Evolutionary conservation across 2,888 invertebrate genomes (phyloP).

Genomic region (Drosophila affinis): DNA sequence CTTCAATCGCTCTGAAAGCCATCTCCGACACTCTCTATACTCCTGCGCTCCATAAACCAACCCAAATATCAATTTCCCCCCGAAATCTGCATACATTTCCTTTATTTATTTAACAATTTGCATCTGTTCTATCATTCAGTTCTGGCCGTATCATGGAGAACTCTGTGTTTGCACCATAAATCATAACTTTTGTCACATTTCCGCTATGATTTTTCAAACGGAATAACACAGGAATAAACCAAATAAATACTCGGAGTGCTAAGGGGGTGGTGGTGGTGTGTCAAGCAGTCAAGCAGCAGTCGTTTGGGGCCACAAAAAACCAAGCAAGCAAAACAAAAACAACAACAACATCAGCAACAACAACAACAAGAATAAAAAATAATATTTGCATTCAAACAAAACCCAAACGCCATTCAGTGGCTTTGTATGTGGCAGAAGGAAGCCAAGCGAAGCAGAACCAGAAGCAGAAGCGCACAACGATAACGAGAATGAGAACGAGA

Average conservation of each 20-base stretch:
- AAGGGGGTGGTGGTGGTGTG: conserved; percentile 1
- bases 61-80: not conserved
- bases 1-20: not conserved
- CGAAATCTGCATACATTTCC: not conserved
- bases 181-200: conserved; percentile 23
- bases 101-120: conserved; percentile 1
- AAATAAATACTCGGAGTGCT: not conserved
- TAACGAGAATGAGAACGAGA: conserved; percentile 43
- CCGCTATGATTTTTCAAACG: conserved; percentile 4
- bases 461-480: conserved; percentile 11
- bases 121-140: conserved; percentile 6
- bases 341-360: not conserved
- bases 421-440: conserved; percentile 20
- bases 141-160: not conserved
- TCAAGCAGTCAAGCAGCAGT: conserved; percentile 6
- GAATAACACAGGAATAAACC: not conserved
- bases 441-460: conserved; percentile 34
- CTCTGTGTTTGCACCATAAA: conserved; percentile 9
- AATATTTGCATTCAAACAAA: conserved; percentile 54
- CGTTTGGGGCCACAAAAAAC: not conserved
- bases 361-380: not conserved
- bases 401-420: conserved; percentile 27
- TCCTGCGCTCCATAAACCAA: not conserved
- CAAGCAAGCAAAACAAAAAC: no score
- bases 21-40: not conserved